Base-by-base conservation (phyloP, 1,140 invertebrate species). In the Brachionus angularis region DNA sequence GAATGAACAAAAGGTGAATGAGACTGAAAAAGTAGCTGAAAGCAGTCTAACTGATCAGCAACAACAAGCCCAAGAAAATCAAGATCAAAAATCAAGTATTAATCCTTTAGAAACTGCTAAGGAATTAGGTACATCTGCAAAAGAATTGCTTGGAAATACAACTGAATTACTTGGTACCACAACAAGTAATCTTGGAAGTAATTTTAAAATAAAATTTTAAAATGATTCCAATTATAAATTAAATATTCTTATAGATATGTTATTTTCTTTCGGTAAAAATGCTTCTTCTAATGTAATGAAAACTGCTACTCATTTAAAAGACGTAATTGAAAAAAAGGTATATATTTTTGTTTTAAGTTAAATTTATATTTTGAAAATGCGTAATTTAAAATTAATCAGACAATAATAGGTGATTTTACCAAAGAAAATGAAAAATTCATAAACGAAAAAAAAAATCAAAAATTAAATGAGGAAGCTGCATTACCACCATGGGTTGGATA, bases 401-500 rank as follows among this genome's bases (percentile, higher is more conserved):
- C 89, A 80, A 87, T 96, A 78, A 84, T 97, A 75, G 90, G 90
- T 58, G 92, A 96, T 76, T 92, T 98, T 80, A 93, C 92, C 80
- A 91, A 91, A 80, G 93, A 97, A 80, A 93, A 96, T 81, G 91
- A 95, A 75, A 89, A 90, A 53, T 96, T 96, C 82, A 88, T 95
- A 73, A 90, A 91, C 77, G 88, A 87, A 58, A 88, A 96, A 84
- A 86, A 87, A 75, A 85, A 85, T 62, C 85, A 85, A 76, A 84
- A 84, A 67, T 85, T 85, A 76, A 84, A 84, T 69, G 86, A 86
- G 31, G 87, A 88, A 53, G 88, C 89, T 42, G 87, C 89, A 14
- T 87, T 90, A 27, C 87, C 91, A 10, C 93, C 93, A 1, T 98
- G 94, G 94, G 85, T 91, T 33, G 92, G 92, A 5, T 85, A 91